Conservation (phyloP, 1,140 invertebrate genomes). For the Trichonephila clavata region DNA sequence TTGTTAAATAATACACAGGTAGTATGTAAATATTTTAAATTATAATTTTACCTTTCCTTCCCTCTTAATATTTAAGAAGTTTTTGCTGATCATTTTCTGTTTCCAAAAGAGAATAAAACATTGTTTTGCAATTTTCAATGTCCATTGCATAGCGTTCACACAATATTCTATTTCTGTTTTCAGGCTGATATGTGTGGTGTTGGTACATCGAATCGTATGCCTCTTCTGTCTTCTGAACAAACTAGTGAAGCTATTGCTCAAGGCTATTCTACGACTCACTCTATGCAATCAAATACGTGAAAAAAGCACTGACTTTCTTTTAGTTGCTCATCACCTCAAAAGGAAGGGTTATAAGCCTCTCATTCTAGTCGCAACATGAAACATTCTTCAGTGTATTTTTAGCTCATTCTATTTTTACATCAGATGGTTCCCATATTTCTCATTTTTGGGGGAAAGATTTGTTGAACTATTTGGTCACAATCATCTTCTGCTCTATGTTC, state of each 20-base stretch:
- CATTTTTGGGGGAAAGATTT: no score
- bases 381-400: background rate
- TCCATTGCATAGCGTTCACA: no score
- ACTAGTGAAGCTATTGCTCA: conserved; percentile 65
- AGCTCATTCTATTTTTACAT: conserved; percentile 2
- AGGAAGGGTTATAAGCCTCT: background rate
- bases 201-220: background rate
- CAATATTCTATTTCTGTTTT: background rate
- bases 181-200: conserved; percentile 47
- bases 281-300: conserved; percentile 61
- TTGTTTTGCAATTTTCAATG: no score
- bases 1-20: no score
- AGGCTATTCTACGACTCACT: conserved; percentile 48
- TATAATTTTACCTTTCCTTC: no score
- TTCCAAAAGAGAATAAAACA: no score
- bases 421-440: conserved; percentile 1
- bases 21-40: no score
- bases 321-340: background rate
- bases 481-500: no score
- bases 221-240: conserved; percentile 60
- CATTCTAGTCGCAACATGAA: conserved; percentile 6
- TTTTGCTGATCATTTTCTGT: no score
- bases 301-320: background rate
- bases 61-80: no score
- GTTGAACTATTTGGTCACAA: no score